Evolutionary conservation across 1,140 invertebrate species (phyloP).

Genomic region (Zaprionus nigranus): DNA sequence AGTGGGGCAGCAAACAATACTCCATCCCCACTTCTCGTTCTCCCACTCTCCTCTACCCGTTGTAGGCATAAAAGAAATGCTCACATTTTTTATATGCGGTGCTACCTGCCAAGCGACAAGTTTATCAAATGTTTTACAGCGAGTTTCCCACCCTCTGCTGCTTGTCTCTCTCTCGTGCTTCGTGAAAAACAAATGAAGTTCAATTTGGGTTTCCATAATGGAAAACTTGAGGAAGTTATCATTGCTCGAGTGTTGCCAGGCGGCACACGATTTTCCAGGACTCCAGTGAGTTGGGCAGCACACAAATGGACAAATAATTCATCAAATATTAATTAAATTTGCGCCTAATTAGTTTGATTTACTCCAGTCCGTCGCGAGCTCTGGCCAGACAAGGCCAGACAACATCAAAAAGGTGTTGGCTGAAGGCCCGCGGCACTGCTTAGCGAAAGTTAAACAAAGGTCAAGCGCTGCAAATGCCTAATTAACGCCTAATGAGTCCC

Average conservation of each 20-base stretch:
- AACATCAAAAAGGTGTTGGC: slow-evolving; percentile 77
- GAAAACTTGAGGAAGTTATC: slow-evolving; percentile 52
- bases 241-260: slow-evolving; percentile 51
- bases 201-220: slow-evolving; percentile 50
- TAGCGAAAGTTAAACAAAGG: slow-evolving; percentile 48
- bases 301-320: slow-evolving; percentile 65
- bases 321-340: slow-evolving; percentile 77
- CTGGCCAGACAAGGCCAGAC: slow-evolving; percentile 10
- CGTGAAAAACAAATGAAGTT: slow-evolving; percentile 55
- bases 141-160: slow-evolving; percentile 15
- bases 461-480: slow-evolving; percentile 59
- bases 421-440: slow-evolving; percentile 34
- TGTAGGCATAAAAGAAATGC: slow-evolving; percentile 51
- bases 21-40: neutral
- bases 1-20: slow-evolving; percentile 26
- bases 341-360: slow-evolving; percentile 75
- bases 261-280: neutral
- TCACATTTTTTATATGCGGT: slow-evolving; percentile 20
- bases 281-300: slow-evolving; percentile 11
- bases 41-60: neutral
- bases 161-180: slow-evolving; percentile 1
- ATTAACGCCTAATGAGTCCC: slow-evolving; percentile 68
- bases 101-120: slow-evolving; percentile 65
- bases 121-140: slow-evolving; percentile 61
- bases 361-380: neutral